Base-by-base conservation (phyloP, 2,113 vertebrate genomes). In the Coreoperca whiteheadi region DNA sequence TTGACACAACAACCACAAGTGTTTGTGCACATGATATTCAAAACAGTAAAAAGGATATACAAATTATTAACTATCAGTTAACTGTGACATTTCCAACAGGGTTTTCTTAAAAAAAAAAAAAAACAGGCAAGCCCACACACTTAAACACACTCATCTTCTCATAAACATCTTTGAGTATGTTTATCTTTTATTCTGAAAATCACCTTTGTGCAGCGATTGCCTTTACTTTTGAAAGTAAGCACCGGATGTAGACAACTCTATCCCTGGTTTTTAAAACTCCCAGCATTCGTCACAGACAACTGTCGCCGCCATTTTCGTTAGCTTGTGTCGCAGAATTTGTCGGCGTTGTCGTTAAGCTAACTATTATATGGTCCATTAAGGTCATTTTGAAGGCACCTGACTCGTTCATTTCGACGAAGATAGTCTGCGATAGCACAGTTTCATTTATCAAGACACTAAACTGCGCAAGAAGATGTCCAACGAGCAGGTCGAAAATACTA, bases 401-500 rank as follows among this genome's bases (percentile, higher is more conserved):
- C 2, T 64, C 8, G 1, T 3, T n/a, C 3, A 43, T 21, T 59
- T 25, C 14, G 18, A 28, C n/a, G 1, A 34, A 39, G 2, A 30
- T 23, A 8, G 0, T 43, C 43, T 48, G 12, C 1, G 4, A 4
- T 10, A 41, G 7, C 10, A 50, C 10, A 20, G 0, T 43, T 51
- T 53, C 11, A 21, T 54, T 77, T 25, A 41, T 7, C 0, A 25
- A 56, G 9, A 64, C 3, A 30, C 4, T 5, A 16, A 86, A 75
- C 28, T 20, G 23, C 56, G 6, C 14, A 28, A 37, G 14, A 94
- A 91, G 69, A 96, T 96, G 95, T 94, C 95, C 20, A 88, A 73
- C 87, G 95, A 96, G 30, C 88, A 92, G 79, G 59, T 54, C 28
- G 91, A 94, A 51, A 88, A 51, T 28, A 43, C 54, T 6, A 15